Evolutionary conservation across 2,113 vertebrate species (phyloP).

Genomic region (Parotia lawesii): DNA sequence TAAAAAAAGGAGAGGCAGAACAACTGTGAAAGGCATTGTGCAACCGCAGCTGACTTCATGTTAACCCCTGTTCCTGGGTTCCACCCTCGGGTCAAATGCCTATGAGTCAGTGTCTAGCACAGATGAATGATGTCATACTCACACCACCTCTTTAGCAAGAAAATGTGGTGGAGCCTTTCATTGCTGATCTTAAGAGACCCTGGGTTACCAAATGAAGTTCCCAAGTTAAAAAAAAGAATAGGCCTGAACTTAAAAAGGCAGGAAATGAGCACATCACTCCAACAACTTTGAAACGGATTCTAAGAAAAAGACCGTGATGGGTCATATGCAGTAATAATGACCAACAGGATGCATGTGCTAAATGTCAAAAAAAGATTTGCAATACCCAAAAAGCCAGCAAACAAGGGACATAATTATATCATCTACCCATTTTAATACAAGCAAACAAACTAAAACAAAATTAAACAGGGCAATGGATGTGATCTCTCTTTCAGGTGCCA

Average conservation of each 20-base stretch:
- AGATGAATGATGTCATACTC: constrained; percentile 70
- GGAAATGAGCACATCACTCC: constrained; percentile 56
- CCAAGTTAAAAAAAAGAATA: constrained; percentile 54
- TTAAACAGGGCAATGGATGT: not conserved
- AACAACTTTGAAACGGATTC: constrained; percentile 20
- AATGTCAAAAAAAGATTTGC: not conserved
- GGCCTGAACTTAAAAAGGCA: constrained; percentile 47
- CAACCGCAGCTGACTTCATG: constrained; percentile 67
- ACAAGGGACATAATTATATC: not conserved
- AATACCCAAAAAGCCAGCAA: not conserved
- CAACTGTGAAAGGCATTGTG: constrained; percentile 58
- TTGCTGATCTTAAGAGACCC: constrained; percentile 56
- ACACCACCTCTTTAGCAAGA: constrained; percentile 55
- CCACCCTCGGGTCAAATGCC: constrained; percentile 68
- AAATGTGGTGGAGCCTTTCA: constrained; percentile 58
- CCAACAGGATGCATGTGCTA: not conserved
- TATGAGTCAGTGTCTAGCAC: constrained; percentile 69
- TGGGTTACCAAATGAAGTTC: constrained; percentile 53
- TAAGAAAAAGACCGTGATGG: not conserved
- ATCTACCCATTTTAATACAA: not conserved
- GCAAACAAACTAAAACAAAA: not conserved
- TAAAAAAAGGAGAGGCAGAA: constrained; percentile 2
- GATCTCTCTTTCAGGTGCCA: not conserved
- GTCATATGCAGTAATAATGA: not conserved
- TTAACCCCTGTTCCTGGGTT: constrained; percentile 59